Base-by-base conservation (phyloP, 2,797 vertebrate species). In the Garrulus glandarius region DNA sequence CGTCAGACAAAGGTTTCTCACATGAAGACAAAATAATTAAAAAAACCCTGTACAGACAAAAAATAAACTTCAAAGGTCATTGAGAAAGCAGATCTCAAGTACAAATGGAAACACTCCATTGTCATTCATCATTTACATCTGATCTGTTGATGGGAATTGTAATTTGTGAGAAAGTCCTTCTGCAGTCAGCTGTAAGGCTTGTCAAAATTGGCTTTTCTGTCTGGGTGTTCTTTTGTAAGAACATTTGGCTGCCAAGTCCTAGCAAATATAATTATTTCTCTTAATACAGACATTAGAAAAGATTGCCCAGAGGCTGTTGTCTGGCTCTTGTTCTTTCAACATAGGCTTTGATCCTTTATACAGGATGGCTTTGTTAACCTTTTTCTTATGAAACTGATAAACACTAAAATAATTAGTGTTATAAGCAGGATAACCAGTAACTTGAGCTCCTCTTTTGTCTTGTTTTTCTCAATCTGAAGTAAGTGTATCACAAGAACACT, bases 21-120 rank as follows among this genome's bases (percentile, higher is more conserved):
- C 34, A 76, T 67, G 30, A 87, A 88, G 84, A 78, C 70, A 94
- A 95, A 96, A 90, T 87, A 95, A 93, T 96, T 94, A 1, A 17
- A 84, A 94, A 69, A 55, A 0, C 8, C 34, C 18, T 14, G 3
- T 75, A 75, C 79, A 91, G 94, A 97, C 79, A 84, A 89, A 95
- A 96, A 96, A 95, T 95, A 94, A 96, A 96, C 92, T 84, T 70
- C 34, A 79, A 85, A 89, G 89, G 84, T 89, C 79, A 71, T 57
- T 83, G 71, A 60, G 53, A 93, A 95, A 93, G 65, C 85, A 86
- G 50, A 29, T 90, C 69, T 92, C 27, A 29, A 94, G 69, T 78
- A 61, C 81, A 81, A 93, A 83, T 90, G 85, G 81, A 94, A 95
- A 87, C 78, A 87, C 50, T 81, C 76, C 50, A 61, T 92, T 93